Evolutionary conservation across 2,113 vertebrate species (phyloP), one percentile per base, ranked within the genome.

Genomic region (Gambusia holbrooki): DNA sequence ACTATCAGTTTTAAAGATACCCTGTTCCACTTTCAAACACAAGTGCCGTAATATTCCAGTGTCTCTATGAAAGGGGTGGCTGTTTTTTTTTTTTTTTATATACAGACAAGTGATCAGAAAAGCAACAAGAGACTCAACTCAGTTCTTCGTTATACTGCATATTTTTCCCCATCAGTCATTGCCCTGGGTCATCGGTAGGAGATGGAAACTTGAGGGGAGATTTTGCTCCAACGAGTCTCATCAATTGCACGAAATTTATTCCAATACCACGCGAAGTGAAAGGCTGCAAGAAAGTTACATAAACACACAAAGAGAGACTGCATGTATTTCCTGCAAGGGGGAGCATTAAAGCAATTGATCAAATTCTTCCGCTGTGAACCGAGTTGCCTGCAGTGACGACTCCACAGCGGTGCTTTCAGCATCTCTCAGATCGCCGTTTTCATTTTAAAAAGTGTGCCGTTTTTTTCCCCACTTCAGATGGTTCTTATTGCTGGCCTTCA

Each of bases 291-390:
- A 74, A 74, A 32, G 37, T 22, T 14, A 7, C 25, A 33, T 58
- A 58, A 25, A 58, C 22, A 27, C 35, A 22, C 30, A n/a, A 12
- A 62, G 64, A 73, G 30, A 71, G 71, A 79, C 22, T 29, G 54
- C 33, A 30, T 61, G 48, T 30, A 45, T 27, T 66, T 80, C 62
- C 51, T 30, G 67, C 68, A n/a, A n/a, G 35, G 30, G 37, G 51
- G 30, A 70, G 51, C 65, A 65, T 77, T 28, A 77, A 65, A 71
- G 33, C 48, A 60, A 71, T 54, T 45, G 62, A 45, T 70, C 40
- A 69, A 64, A 62, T 61, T 64, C 28, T 65, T 27, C 35, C 32
- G 40, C 37, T 64, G 77, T 60, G 51, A 65, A 74, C 30, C 28
- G 19, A 73, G 65, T 37, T 45, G 66, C 45, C 54, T 65, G 29